Evolutionary conservation across 2,888 invertebrate species (phyloP).

Genomic region (Dicranocentrus wangi): DNA sequence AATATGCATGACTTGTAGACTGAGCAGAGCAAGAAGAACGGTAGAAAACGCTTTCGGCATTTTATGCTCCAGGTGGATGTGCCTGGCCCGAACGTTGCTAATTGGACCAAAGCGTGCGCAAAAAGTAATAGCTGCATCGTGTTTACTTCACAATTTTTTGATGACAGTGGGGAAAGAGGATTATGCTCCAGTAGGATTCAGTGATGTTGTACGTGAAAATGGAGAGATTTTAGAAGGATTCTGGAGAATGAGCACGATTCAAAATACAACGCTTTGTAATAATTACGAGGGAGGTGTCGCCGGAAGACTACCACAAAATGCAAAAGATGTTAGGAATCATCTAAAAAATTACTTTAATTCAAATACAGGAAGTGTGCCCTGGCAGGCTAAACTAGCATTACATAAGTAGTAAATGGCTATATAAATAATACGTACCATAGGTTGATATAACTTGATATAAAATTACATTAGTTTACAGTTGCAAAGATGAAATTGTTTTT

Average conservation of each 20-base stretch:
- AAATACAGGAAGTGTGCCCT: conserved; percentile 7
- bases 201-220: conserved; percentile 14
- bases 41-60: conserved; percentile 61
- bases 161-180: not conserved
- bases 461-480: not conserved
- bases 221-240: conserved; percentile 14
- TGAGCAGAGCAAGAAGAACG: conserved; percentile 46
- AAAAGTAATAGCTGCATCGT: conserved; percentile 37
- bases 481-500: not conserved
- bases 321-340: conserved; percentile 11
- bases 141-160: conserved; percentile 52
- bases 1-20: conserved; percentile 29
- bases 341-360: conserved; percentile 29
- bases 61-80: conserved; percentile 44
- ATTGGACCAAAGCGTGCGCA: conserved; percentile 45
- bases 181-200: conserved; percentile 46
- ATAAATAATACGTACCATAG: not conserved
- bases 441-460: not conserved
- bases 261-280: not conserved
- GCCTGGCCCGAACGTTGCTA: conserved; percentile 41
- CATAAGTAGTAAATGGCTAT: conserved; percentile 8
- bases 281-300: not conserved
- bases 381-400: conserved; percentile 24
- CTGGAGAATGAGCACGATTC: not conserved
- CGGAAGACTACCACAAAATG: conserved; percentile 12